Conservation (phyloP, 2,888 invertebrate species). For the Drosophila tripunctata region DNA sequence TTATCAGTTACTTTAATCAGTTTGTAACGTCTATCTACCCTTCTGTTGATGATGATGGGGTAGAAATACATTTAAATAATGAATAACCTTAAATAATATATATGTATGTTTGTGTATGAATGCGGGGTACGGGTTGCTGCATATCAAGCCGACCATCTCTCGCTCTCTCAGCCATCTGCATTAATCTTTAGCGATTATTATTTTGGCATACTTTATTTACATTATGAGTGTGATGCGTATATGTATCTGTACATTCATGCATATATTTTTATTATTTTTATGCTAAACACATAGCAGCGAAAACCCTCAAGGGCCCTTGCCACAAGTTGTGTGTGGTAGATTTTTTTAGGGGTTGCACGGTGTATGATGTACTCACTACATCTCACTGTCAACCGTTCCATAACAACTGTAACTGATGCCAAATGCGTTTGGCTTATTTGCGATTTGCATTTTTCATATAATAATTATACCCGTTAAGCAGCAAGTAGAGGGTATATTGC, state of each 20-base stretch:
- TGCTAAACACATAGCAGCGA: slow-evolving; percentile 26
- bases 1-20: slow-evolving; percentile 6
- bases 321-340: slow-evolving; percentile 25
- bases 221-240: slow-evolving; percentile 10
- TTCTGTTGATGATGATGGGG: neutral
- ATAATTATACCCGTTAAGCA: neutral
- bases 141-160: slow-evolving; percentile 36
- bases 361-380: no score
- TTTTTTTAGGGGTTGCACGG: slow-evolving; percentile 59
- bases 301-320: slow-evolving; percentile 32
- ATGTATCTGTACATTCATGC: slow-evolving; percentile 4
- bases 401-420: slow-evolving; percentile 47
- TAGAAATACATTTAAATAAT: slow-evolving; percentile 59
- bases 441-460: slow-evolving; percentile 66
- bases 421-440: slow-evolving; percentile 67
- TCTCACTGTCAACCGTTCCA: slow-evolving; percentile 32
- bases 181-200: slow-evolving; percentile 38
- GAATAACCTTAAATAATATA: slow-evolving; percentile 21
- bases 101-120: neutral
- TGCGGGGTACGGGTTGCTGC: neutral
- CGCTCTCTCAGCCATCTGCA: slow-evolving; percentile 61
- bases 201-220: slow-evolving; percentile 42
- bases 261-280: slow-evolving; percentile 40
- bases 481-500: neutral
- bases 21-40: slow-evolving; percentile 4